Conservation (phyloP, 2,113 vertebrate species). For the Cebus imitator region DNA sequence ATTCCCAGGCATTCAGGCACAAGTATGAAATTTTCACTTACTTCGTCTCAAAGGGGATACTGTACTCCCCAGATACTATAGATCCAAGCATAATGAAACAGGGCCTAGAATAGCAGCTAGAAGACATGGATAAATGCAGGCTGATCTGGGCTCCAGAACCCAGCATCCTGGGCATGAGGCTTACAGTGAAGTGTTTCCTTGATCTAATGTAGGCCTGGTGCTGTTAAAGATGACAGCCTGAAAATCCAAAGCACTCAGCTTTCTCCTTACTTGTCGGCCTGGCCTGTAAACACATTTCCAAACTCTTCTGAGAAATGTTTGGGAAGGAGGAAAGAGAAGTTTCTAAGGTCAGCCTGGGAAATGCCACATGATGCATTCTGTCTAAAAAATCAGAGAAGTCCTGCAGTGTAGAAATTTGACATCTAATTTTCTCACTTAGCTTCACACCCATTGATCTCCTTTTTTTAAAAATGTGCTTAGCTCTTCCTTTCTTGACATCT, state of each 20-base stretch:
- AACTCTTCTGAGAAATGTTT: not conserved
- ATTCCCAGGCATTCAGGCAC: not conserved
- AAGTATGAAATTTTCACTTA: not conserved
- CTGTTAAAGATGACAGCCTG: not conserved
- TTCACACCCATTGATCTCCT: not conserved
- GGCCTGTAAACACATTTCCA: not conserved
- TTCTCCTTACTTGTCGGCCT: not conserved
- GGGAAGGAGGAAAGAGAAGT: not conserved
- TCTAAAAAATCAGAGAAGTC: not conserved
- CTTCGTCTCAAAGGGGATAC: not conserved
- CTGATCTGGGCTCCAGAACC: not conserved
- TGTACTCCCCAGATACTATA: not conserved
- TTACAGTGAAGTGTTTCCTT: not conserved
- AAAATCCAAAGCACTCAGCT: not conserved
- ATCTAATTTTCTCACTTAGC: not conserved
- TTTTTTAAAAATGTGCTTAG: not conserved
- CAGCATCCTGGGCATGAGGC: not conserved
- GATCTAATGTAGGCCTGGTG: not conserved
- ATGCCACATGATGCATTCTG: not conserved
- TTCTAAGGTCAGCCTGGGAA: not conserved
- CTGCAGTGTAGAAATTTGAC: not conserved
- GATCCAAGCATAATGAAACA: not conserved
- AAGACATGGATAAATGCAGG: not conserved
- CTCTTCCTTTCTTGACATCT: not conserved
- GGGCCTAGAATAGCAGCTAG: not conserved